A percentile compares a stretch with the other conserved stretches of the same genome.
phyloP scores from a whole-genome alignment of 2,113 vertebrate genomes.

The Calcarius ornatus region DNA sequence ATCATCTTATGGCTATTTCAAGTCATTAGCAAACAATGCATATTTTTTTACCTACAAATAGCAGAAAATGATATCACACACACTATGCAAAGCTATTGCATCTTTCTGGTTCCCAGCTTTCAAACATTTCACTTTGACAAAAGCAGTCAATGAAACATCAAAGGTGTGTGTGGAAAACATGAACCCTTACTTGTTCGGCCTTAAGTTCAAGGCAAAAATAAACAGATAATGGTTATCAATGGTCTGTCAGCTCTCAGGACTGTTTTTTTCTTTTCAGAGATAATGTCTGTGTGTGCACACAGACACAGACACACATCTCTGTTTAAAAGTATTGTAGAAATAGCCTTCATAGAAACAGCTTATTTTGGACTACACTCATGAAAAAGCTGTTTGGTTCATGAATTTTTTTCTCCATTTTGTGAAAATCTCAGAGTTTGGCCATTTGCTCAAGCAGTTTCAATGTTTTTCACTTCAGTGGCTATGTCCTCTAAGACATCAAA shows the following conservation, averaged over 20 bases:
- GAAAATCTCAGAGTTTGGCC: not conserved
- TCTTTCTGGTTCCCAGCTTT: not conserved
- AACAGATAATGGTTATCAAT: slow-evolving; percentile 13
- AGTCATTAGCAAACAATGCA: not conserved
- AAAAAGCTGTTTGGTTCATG: not conserved
- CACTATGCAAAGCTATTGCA: not conserved
- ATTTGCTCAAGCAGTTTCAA: not conserved
- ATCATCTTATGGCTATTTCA: not conserved
- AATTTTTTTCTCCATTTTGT: not conserved
- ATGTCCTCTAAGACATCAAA: not conserved
- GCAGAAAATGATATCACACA: not conserved
- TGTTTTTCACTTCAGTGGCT: not conserved
- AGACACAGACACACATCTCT: no score
- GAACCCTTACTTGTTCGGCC: not conserved
- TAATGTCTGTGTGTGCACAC: not conserved
- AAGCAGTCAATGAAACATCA: slow-evolving; percentile 46
- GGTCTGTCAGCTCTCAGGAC: not conserved
- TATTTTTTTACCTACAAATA: not conserved
- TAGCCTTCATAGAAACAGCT: not conserved
- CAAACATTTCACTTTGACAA: slow-evolving; percentile 6
- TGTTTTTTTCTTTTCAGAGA: not conserved
- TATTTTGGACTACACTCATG: not conserved
- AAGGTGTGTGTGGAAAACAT: not conserved
- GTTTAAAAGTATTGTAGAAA: not conserved
- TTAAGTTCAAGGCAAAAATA: slow-evolving; percentile 33